phyloP scores from a whole-genome alignment of 2,888 invertebrate species.

The Cantharis flavilabris region DNA sequence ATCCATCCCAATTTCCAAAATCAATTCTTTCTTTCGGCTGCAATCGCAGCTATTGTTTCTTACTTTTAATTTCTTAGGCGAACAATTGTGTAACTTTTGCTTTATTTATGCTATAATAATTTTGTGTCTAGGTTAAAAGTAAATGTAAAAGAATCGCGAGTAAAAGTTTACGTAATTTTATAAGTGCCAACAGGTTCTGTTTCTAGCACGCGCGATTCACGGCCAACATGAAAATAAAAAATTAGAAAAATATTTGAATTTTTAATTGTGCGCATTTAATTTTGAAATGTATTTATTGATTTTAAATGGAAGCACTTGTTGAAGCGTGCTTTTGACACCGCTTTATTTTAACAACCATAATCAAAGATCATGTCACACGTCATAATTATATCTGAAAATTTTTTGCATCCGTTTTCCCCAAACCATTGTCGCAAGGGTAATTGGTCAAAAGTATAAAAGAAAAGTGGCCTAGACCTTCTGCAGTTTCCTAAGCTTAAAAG shows the following conservation, averaged over 20 bases:
- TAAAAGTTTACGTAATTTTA: conserved; percentile 12
- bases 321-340: not conserved
- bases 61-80: not conserved
- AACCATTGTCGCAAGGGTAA: not conserved
- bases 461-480: conserved; percentile 28
- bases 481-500: conserved; percentile 46
- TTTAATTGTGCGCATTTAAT: not conserved
- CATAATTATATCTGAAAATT: not conserved
- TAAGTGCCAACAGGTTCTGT: conserved; percentile 7
- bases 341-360: not conserved
- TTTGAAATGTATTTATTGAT: not conserved
- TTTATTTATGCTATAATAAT: not conserved
- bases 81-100: not conserved
- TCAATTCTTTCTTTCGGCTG: not conserved
- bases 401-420: not conserved
- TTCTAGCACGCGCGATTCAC: conserved; percentile 5
- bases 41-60: not conserved
- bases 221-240: not conserved
- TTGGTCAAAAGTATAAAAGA: conserved; percentile 13
- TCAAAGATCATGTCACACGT: not conserved
- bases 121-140: conserved; percentile 11
- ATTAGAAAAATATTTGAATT: not conserved
- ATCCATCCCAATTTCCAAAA: not conserved
- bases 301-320: not conserved
- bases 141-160: conserved; percentile 7